Conservation (phyloP, 1,140 invertebrate genomes). For the Pseudomyrmex concolor region DNA sequence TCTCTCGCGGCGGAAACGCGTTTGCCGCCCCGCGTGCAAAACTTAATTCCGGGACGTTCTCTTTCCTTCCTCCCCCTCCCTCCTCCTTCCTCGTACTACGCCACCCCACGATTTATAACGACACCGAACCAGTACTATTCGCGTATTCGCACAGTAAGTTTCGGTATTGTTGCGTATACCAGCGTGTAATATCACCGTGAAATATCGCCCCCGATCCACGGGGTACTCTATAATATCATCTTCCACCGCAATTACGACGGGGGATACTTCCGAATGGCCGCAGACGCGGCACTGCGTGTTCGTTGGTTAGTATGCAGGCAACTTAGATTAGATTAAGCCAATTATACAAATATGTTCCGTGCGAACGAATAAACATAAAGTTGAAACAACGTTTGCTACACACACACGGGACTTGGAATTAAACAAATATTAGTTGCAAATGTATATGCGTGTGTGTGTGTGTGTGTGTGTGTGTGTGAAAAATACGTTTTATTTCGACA, state of each 20-base stretch:
- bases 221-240: constrained; percentile 24
- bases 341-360: constrained; percentile 24
- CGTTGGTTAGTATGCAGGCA: neutral
- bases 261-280: constrained; percentile 41
- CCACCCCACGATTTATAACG: constrained; percentile 65
- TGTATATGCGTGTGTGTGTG: no score
- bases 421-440: neutral
- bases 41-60: constrained; percentile 63
- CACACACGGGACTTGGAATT: neutral
- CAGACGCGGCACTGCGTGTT: constrained; percentile 2
- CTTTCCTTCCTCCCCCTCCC: constrained; percentile 1
- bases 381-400: constrained; percentile 3
- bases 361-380: neutral
- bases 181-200: constrained; percentile 64
- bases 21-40: constrained; percentile 35
- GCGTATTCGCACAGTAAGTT: constrained; percentile 50
- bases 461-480: neutral
- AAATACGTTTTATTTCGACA: neutral
- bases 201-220: constrained; percentile 45
- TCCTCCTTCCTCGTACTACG: neutral
- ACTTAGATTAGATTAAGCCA: constrained; percentile 40
- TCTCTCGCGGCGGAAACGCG: constrained; percentile 48
- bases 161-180: constrained; percentile 66
- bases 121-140: constrained; percentile 57
- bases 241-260: constrained; percentile 39